Percentiles rank a stretch among this genome's conserved stretches.
phyloP scores from a whole-genome alignment of 2,113 vertebrate genomes.

The Cygnus buccinator region DNA sequence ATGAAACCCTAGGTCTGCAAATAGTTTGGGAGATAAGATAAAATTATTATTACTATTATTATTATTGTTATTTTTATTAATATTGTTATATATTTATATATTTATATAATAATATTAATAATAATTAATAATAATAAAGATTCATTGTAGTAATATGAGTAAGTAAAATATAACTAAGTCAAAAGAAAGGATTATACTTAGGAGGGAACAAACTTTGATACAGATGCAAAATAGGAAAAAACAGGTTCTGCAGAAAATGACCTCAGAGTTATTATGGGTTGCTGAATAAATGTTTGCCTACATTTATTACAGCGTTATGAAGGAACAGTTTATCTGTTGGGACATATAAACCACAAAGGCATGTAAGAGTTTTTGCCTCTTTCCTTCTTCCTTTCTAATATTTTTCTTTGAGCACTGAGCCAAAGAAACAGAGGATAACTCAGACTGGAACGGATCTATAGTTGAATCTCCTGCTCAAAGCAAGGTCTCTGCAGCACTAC shows the following conservation, averaged over 20 bases:
- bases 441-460: background rate
- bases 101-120: too few relatives aligned
- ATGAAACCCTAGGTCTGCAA: background rate
- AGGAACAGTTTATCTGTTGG: background rate
- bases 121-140: too few relatives aligned
- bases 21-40: background rate
- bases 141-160: background rate
- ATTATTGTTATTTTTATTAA: too few relatives aligned
- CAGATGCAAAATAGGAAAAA: background rate
- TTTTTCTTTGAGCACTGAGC: background rate
- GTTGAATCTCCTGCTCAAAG: background rate
- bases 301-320: background rate
- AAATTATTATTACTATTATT: too few relatives aligned
- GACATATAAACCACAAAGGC: background rate
- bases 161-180: background rate
- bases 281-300: background rate
- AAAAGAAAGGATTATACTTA: background rate
- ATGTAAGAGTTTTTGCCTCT: background rate
- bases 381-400: background rate
- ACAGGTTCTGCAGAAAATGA: background rate
- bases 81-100: too few relatives aligned
- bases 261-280: background rate
- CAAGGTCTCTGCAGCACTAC: background rate
- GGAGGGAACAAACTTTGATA: background rate
- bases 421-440: background rate